These are phyloP conservation scores for Toxotes chatareus DNA, from an alignment of 2,113 vertebrate genomes.

Conservation along the genomic window DNA sequence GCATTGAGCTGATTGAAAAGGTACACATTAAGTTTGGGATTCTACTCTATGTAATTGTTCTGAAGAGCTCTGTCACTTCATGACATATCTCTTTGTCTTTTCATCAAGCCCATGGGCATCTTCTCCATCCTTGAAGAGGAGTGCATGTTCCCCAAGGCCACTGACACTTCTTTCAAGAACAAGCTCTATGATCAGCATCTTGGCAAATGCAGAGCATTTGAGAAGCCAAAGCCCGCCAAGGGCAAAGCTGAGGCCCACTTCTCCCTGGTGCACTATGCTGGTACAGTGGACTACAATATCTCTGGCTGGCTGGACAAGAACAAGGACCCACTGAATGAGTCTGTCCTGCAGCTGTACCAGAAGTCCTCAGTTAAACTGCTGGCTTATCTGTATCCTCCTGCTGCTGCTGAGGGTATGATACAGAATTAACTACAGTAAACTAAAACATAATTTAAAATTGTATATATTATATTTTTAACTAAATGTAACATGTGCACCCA, in stretches of 20 bases:
- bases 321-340: slow-evolving; percentile 80
- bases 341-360: slow-evolving; percentile 77
- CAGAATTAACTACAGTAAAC: background rate
- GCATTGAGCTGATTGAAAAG: slow-evolving; percentile 93
- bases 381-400: slow-evolving; percentile 53
- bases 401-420: slow-evolving; percentile 67
- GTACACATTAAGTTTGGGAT: slow-evolving; percentile 67
- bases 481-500: background rate
- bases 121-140: slow-evolving; percentile 87
- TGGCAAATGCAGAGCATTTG: slow-evolving; percentile 66
- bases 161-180: slow-evolving; percentile 78
- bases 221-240: slow-evolving; percentile 91
- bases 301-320: background rate
- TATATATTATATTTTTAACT: no score
- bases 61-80: background rate
- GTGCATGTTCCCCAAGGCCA: slow-evolving; percentile 86
- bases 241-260: slow-evolving; percentile 91
- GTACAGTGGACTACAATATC: slow-evolving; percentile 90
- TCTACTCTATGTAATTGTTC: background rate
- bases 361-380: slow-evolving; percentile 78
- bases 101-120: slow-evolving; percentile 85
- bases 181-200: slow-evolving; percentile 62
- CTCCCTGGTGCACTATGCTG: slow-evolving; percentile 90
- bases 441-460: background rate
- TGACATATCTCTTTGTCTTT: background rate